Evolutionary conservation across 37 sponge, comb jelly and placozoan species (phyloP).

Genomic region (Eunapius fragilis): DNA sequence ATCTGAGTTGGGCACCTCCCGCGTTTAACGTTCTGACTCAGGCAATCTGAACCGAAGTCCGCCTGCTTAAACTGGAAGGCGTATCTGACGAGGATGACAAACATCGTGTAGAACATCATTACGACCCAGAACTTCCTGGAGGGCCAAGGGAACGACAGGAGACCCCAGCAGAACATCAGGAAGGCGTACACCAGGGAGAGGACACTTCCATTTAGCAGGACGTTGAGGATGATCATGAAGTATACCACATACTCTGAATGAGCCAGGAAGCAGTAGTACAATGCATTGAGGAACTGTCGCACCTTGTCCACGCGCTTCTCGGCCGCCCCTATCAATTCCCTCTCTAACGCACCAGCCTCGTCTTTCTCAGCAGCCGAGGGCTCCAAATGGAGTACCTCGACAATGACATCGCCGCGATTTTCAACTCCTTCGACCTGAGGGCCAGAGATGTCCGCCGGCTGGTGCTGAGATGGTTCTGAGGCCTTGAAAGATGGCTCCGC

Average conservation of each 20-base stretch:
- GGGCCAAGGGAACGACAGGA: constrained; percentile 67
- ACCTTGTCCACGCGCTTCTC: constrained; percentile 32
- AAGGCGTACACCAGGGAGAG: constrained; percentile 63
- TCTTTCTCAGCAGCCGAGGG: constrained; percentile 12
- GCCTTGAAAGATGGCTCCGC: background rate
- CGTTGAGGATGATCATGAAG: constrained; percentile 71
- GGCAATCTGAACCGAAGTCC: constrained; percentile 2
- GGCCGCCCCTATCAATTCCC: background rate
- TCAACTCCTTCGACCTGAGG: background rate
- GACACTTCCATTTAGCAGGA: constrained; percentile 66
- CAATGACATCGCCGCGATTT: constrained; percentile 8
- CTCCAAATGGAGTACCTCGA: background rate
- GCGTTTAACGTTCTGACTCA: constrained; percentile 5
- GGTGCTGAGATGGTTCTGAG: too few species aligned
- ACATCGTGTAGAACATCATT: constrained; percentile 72
- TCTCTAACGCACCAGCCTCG: constrained; percentile 7
- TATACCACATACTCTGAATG: constrained; percentile 74
- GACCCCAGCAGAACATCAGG: constrained; percentile 78
- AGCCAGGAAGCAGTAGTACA: constrained; percentile 49
- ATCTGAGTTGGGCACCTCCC: constrained; percentile 10
- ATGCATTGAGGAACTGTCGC: constrained; percentile 64
- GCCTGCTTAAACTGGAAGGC: constrained; percentile 57
- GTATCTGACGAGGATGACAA: constrained; percentile 59
- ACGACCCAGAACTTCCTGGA: constrained; percentile 74
- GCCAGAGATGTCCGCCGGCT: too few species aligned